Conservation (phyloP, 2,797 vertebrate species). For the Anguilla anguilla region DNA sequence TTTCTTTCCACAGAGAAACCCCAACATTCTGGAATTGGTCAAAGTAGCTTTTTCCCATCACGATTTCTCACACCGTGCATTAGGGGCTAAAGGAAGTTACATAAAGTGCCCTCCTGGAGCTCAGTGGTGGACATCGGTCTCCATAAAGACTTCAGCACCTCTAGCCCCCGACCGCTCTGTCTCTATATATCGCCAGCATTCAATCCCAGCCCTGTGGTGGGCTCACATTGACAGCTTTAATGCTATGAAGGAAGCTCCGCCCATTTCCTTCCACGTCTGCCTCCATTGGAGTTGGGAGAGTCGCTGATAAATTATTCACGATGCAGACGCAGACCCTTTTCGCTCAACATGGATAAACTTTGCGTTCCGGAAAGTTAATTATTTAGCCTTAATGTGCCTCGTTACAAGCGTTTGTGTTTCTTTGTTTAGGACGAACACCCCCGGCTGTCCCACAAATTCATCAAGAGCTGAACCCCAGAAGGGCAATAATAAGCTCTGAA, state of each 20-base stretch:
- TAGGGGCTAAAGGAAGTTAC: not conserved
- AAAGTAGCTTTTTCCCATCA: too few relatives aligned
- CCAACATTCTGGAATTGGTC: too few relatives aligned
- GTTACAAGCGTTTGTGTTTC: constrained; percentile 55
- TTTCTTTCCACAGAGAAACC: not conserved
- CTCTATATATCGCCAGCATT: not conserved
- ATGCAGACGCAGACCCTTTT: constrained; percentile 49
- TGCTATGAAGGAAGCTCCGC: constrained; percentile 36
- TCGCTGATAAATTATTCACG: constrained; percentile 54
- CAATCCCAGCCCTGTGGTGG: not conserved
- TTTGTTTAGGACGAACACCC: not conserved
- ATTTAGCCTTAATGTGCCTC: constrained; percentile 52
- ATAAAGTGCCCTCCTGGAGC: not conserved
- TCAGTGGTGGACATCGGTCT: not conserved
- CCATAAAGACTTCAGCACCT: not conserved
- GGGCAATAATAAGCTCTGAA: constrained; percentile 24
- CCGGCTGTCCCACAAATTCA: constrained; percentile 22
- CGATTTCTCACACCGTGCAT: not conserved
- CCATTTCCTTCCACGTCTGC: constrained; percentile 23
- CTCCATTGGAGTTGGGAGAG: constrained; percentile 45
- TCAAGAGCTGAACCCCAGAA: constrained; percentile 38
- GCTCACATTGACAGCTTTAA: constrained; percentile 19
- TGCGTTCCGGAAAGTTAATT: constrained; percentile 64
- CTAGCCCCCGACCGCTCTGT: not conserved
- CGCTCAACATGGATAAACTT: constrained; percentile 62